These are phyloP conservation scores for Istiophorus platypterus DNA, from an alignment of 2,113 vertebrate species.

Conservation along the genomic window DNA sequence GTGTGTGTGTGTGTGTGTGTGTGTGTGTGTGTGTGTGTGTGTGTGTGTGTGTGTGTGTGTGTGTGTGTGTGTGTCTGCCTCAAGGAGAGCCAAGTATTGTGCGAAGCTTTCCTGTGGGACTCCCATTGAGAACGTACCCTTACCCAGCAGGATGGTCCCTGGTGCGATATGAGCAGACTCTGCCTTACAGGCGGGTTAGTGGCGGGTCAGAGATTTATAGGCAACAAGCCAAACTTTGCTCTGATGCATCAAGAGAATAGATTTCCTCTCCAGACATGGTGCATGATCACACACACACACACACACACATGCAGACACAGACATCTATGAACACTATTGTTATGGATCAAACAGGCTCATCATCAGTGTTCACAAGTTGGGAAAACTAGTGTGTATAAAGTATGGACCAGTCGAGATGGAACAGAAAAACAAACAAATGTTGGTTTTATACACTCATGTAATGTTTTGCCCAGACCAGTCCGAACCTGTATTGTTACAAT, in stretches of 20 bases:
- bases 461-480: too few relatives aligned
- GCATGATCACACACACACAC: constrained; percentile 20
- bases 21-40: constrained; percentile 54
- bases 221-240: constrained; percentile 54
- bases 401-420: neutral
- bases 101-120: constrained; percentile 77
- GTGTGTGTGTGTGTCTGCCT: constrained; percentile 57
- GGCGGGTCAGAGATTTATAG: constrained; percentile 61
- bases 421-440: too few relatives aligned
- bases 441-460: too few relatives aligned
- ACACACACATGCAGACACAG: neutral
- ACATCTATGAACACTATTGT: constrained; percentile 11
- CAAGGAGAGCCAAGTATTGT: constrained; percentile 78
- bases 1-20: constrained; percentile 42
- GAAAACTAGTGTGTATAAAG: neutral
- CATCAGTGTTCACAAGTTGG: neutral
- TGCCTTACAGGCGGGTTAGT: constrained; percentile 52
- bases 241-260: constrained; percentile 56
- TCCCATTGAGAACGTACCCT: constrained; percentile 64
- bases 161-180: constrained; percentile 28
- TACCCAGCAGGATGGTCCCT: constrained; percentile 46
- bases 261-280: constrained; percentile 73
- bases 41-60: constrained; percentile 19
- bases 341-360: constrained; percentile 23
- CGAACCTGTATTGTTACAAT: too few relatives aligned